Evolutionary conservation across 2,888 invertebrate species (phyloP), one percentile per base, ranked within the genome.

Genomic region (Saturnia japonica): DNA sequence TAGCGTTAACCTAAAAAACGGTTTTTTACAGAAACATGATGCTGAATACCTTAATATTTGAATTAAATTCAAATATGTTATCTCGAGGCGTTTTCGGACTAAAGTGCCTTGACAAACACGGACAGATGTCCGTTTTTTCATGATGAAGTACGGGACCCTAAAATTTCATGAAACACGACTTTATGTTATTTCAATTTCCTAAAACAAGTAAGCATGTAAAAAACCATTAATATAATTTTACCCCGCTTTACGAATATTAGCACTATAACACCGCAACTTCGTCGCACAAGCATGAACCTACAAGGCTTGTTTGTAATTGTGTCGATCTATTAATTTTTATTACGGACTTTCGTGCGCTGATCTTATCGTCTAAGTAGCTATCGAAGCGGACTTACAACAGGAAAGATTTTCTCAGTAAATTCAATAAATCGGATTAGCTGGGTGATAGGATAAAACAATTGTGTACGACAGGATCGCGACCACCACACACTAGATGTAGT

Each of bases 291-390:
- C 76, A 75, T 75, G 75, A 79, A 80, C 80, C 77, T 77, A 69
- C 76, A 68, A 73, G 69, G 45, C 45, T 51, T 9, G n/a, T n/a
- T 12, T 45, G 54, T 57, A 68, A 76, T 82, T 82, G 83, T 80
- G 74, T 76, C 73, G 80, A 82, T 88, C 78, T 81, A 86, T 89
- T 85, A 88, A 85, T 87, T 88, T 87, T 87, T 88, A 89, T 89
- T 80, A 81, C 85, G 51, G 73, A 73, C 82, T 89, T 79, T 88
- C 90, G 89, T 89, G 88, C 70, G 19, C 25, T 40, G 43, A 22
- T 9, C 40, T 57, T 57, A 68, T 68, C 42, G 25, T n/a, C n/a
- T n/a, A n/a, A 42, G 14, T 14, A 68, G 25, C 22, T 60, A 22
- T 64, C 19, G 19, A 64, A 40, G 40, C 64, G 40, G 64, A 64